Conservation (phyloP, 2,113 vertebrate species). For the Platycercus adscitus region DNA sequence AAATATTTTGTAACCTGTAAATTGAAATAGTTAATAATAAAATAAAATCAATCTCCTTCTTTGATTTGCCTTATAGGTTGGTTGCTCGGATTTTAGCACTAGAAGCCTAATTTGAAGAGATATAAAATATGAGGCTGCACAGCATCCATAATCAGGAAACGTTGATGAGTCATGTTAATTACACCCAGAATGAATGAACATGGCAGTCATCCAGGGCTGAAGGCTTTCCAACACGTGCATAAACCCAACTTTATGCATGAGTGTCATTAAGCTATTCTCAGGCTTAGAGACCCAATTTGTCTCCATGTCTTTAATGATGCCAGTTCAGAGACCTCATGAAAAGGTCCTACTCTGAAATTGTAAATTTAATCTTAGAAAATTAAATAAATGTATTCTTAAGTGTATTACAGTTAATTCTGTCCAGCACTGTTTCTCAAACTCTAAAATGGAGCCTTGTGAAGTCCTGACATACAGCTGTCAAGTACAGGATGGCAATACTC, state of each 20-base stretch:
- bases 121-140: not conserved
- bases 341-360: not conserved
- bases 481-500: not conserved
- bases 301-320: not conserved
- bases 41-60: not conserved
- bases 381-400: not conserved
- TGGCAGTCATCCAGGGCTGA: not conserved
- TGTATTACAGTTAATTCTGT: not conserved
- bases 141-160: not conserved
- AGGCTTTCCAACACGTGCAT: not conserved
- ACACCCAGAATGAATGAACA: not conserved
- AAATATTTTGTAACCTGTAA: not conserved
- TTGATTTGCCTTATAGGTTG: not conserved
- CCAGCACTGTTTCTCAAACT: not conserved
- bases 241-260: not conserved
- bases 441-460: not conserved
- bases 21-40: not conserved
- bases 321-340: not conserved
- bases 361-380: not conserved
- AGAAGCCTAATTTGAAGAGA: not conserved
- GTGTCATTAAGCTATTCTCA: not conserved
- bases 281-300: not conserved
- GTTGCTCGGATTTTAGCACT: not conserved
- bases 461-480: not conserved
- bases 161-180: conserved; percentile 11